Percentiles rank a stretch among this genome's conserved stretches.
phyloP scores from a whole-genome alignment of 2,888 invertebrate species.

The Mycalesis mineus region DNA sequence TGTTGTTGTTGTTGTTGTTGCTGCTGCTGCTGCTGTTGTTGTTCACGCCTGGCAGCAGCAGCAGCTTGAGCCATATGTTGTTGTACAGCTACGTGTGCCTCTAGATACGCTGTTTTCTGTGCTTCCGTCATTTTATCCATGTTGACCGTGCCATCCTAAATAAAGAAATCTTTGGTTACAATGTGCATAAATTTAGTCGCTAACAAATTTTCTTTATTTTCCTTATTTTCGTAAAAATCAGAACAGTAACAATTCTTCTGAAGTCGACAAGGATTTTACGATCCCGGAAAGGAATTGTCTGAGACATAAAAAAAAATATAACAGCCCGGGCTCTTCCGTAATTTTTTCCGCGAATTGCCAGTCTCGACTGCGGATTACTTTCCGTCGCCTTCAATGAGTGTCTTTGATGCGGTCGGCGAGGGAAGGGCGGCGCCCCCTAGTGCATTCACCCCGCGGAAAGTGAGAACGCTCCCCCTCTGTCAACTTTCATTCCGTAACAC shows the following conservation, averaged over 20 bases:
- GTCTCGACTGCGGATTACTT: constrained; percentile 34
- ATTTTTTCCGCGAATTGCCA: constrained; percentile 9
- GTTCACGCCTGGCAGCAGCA: constrained; percentile 72
- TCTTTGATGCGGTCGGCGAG: constrained; percentile 66
- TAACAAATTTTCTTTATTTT: neutral
- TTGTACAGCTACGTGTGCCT: constrained; percentile 86
- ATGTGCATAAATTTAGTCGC: too few species aligned
- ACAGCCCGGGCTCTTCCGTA: neutral
- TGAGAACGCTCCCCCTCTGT: constrained; percentile 60
- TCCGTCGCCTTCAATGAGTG: constrained; percentile 57
- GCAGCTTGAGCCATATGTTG: constrained; percentile 88
- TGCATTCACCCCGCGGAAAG: constrained; percentile 77
- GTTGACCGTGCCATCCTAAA: constrained; percentile 81
- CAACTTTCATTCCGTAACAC: constrained; percentile 64
- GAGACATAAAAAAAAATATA: neutral
- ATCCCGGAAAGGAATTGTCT: neutral
- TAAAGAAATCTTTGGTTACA: neutral
- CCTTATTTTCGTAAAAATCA: neutral
- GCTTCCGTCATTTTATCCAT: constrained; percentile 88
- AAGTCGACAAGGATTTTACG: neutral
- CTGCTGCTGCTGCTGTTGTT: constrained; percentile 66
- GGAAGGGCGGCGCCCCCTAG: constrained; percentile 63
- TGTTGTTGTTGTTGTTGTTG: constrained; percentile 62
- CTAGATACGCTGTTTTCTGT: constrained; percentile 85
- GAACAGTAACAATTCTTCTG: too few species aligned